Conservation (phyloP, 1,140 invertebrate species). For the Rhagoletis zephyria region DNA sequence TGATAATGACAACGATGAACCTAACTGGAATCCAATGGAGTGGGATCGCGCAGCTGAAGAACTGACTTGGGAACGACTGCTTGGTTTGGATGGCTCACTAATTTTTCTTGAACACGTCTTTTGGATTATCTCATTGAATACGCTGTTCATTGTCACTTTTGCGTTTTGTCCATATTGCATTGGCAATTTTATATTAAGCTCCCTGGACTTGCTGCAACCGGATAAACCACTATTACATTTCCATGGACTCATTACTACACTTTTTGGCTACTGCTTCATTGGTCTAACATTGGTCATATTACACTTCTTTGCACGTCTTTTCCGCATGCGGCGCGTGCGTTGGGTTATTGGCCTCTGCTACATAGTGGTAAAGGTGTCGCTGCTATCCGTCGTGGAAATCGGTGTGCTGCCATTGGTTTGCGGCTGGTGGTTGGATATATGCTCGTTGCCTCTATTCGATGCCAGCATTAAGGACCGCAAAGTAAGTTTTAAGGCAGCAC, state of each 20-base stretch:
- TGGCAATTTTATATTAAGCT: constrained; percentile 86
- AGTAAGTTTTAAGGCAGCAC: constrained; percentile 88
- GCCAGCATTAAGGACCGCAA: constrained; percentile 90
- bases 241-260: constrained; percentile 91
- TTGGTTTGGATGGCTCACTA: constrained; percentile 96
- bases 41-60: constrained; percentile 98
- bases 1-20: constrained; percentile 80
- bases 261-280: constrained; percentile 94
- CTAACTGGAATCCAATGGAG: constrained; percentile 98
- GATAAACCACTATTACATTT: constrained; percentile 86
- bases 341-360: constrained; percentile 94
- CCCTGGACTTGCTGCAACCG: constrained; percentile 84
- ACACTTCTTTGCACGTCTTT: constrained; percentile 83
- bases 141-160: constrained; percentile 94
- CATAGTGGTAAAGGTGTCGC: constrained; percentile 96
- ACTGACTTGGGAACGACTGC: constrained; percentile 95
- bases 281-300: constrained; percentile 87
- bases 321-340: constrained; percentile 86
- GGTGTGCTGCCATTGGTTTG: constrained; percentile 96
- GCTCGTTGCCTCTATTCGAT: constrained; percentile 95
- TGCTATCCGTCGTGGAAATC: constrained; percentile 94
- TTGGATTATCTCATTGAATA: constrained; percentile 98
- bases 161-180: constrained; percentile 97
- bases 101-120: constrained; percentile 98
- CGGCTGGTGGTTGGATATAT: constrained; percentile 99